Conservation (phyloP, 2,113 vertebrate species). For the Entelurus aequoreus region DNA sequence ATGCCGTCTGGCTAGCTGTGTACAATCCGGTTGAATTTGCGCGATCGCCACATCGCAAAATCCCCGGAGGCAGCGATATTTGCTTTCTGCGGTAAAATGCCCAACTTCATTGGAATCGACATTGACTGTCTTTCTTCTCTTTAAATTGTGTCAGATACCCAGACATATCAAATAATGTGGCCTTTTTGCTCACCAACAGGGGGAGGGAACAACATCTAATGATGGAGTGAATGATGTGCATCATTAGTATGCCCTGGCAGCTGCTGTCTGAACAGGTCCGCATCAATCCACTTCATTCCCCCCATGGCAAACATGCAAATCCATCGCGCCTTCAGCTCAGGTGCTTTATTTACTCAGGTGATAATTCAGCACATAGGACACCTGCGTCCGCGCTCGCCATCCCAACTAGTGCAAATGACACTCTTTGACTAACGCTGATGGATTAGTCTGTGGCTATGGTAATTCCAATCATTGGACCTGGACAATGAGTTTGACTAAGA, state of each 20-base stretch:
- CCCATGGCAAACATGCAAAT: slow-evolving; percentile 64
- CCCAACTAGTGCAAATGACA: slow-evolving; percentile 46
- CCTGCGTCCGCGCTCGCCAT: slow-evolving; percentile 38
- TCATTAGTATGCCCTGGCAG: slow-evolving; percentile 43
- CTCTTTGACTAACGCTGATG: slow-evolving; percentile 57
- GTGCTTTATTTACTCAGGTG: slow-evolving; percentile 59
- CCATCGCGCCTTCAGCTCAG: slow-evolving; percentile 52
- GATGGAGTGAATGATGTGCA: slow-evolving; percentile 32
- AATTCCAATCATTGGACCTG: slow-evolving; percentile 41
- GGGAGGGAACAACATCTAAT: slow-evolving; percentile 13
- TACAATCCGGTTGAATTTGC: too few species aligned
- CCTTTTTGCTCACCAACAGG: slow-evolving; percentile 11
- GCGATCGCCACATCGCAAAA: too few species aligned
- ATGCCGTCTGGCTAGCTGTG: too few species aligned
- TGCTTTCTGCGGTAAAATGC: background rate
- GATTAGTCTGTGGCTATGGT: slow-evolving; percentile 52
- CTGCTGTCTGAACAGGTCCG: slow-evolving; percentile 46
- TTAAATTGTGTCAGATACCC: background rate
- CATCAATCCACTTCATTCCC: slow-evolving; percentile 55
- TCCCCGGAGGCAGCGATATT: background rate
- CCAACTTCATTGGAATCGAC: background rate
- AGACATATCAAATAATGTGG: background rate
- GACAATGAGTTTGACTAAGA: slow-evolving; percentile 46
- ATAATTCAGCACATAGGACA: slow-evolving; percentile 58
- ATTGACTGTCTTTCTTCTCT: background rate